Evolutionary conservation across 2,797 vertebrate genomes (phyloP), one percentile per base, ranked within the genome.

Genomic region (Pangasius larnaudii): DNA sequence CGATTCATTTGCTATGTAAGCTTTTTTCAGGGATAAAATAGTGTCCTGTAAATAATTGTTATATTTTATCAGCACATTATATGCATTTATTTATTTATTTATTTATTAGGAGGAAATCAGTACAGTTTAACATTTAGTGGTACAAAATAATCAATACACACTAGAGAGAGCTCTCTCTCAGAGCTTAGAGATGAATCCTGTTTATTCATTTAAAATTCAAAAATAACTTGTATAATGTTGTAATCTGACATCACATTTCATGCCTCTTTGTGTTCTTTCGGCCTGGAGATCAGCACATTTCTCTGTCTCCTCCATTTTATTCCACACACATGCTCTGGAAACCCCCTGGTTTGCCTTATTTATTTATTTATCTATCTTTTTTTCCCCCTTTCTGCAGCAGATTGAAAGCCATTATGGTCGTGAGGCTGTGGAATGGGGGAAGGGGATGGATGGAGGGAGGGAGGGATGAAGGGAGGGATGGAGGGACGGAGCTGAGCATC

Each of bases 341-440:
- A 94, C 88, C 91, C 93, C 92, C 81, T 67, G 81, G 77, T 81
- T 74, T 74, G n/a, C 65, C 9, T 69, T 49, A 63, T 63, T 84
- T 91, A 59, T 87, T 51, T 75, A 49, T 87, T 65, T 82, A 49
- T 78, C 33, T 39, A 9, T 19, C 65, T 42, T 92, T 93, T 90
- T 87, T 30, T 1, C 39, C 1, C 14, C 86, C 42, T 79, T 63
- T 84, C 56, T 84, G 84, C 78, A 89, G 92, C 90, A 84, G 90
- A 87, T 92, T 77, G 88, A 90, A 92, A 90, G 88, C 87, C 91
- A 91, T 92, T 90, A 94, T 74, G 92, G 91, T 89, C 91, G 88
- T 89, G 88, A 94, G 91, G 92, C 93, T 92, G 93, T 53, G 92
- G 91, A 91, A 89, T 94, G 94, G 94, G 95, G 94, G 94, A 94